These are phyloP conservation scores for Paragorgia papillata DNA, from an alignment of 92 coral and sea anemone species.

Conservation along the genomic window DNA sequence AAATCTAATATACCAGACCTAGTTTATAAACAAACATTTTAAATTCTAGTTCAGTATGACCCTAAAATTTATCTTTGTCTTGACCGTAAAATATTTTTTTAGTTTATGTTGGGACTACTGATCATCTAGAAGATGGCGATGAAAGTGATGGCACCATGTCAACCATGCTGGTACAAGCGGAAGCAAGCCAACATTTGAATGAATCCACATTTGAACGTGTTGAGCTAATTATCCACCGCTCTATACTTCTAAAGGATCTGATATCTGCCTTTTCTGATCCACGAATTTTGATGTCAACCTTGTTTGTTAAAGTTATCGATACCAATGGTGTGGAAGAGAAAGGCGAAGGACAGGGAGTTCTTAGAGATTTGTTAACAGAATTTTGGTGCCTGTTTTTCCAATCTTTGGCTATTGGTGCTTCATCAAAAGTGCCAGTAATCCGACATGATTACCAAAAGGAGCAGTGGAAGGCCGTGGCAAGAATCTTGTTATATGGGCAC, in stretches of 20 bases:
- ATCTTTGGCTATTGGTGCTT: background rate
- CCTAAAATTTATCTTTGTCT: too few species aligned
- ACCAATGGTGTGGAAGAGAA: conserved; percentile 5
- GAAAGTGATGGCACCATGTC: background rate
- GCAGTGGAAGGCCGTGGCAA: background rate
- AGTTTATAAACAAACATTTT: too few species aligned
- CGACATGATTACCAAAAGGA: conserved; percentile 8
- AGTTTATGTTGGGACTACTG: too few species aligned
- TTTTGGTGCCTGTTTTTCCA: conserved; percentile 6
- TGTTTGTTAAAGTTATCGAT: conserved; percentile 15
- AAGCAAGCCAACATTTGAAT: conserved; percentile 1
- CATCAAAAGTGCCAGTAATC: background rate
- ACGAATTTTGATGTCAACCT: background rate
- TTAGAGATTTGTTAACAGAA: conserved; percentile 9
- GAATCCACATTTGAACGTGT: background rate
- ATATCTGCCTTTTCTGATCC: conserved; percentile 47
- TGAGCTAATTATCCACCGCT: conserved; percentile 33
- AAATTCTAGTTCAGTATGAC: too few species aligned
- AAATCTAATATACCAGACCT: too few species aligned
- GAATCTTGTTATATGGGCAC: background rate
- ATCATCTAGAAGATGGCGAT: background rate
- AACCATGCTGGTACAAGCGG: background rate
- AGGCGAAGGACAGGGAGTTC: conserved; percentile 13
- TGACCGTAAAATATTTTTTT: too few species aligned
- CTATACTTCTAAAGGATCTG: conserved; percentile 47